Evolutionary conservation across 2,888 invertebrate species (phyloP), one percentile per base, ranked within the genome.

Genomic region (Dolichomitus sp.): DNA sequence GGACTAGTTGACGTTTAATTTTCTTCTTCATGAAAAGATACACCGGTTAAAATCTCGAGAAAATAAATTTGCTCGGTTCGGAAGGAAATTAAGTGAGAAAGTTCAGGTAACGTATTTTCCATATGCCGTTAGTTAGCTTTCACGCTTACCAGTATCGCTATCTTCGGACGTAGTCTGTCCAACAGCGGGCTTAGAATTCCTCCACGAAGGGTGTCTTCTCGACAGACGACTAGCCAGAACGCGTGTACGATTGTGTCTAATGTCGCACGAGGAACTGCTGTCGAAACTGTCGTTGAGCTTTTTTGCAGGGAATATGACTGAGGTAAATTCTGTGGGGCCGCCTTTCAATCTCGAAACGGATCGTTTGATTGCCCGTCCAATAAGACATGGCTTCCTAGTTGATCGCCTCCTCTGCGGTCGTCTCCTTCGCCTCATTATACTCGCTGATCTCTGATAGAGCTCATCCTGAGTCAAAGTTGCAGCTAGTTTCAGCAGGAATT

Each of bases 381-480:
- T 87, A 3, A 93, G 89, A 65, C 92, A 90, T 14, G 93, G 87
- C 42, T 91, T 91, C 19, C 91, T 85, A 3, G 89, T 89, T 0
- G 93, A 92, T 45, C 92, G 87, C 40, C 92, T 89, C 66, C 92
- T 88, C 78, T 91, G 92, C 2, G 91, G 93, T 54, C 91, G 90
- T 30, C 92, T 89, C 14, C 93, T 89, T 74, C 97, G 95, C 81
- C 97, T 95, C 98, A 98, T 98, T 84, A 98, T 98, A 81, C 96
- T 96, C 93, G 98, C 98, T 85, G 98, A 98, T 89, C 98, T 96
- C 91, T 98, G 97, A 91, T 98, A 98, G 84, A 98, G 95, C 94
- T 98, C 98, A 90, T 98, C 98, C 94, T 98, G 98, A n/a, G 98
- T 98, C 80, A 98, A 94, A 0, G 98, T 98, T 0, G 98, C 96